These are phyloP conservation scores for Cantharis flavilabris DNA, from an alignment of 2,888 invertebrate species.

Conservation along the genomic window DNA sequence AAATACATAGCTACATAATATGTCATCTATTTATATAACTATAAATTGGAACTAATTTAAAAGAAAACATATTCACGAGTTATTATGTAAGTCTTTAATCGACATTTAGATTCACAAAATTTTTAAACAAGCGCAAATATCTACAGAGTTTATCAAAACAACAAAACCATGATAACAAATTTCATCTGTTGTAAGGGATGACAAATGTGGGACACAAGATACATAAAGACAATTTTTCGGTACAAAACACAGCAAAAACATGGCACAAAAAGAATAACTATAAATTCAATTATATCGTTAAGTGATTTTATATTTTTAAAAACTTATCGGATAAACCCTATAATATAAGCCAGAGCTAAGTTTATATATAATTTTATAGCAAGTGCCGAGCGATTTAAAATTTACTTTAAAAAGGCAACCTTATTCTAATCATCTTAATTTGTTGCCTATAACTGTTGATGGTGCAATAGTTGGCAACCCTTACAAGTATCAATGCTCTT, in stretches of 20 bases:
- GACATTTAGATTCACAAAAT: not conserved
- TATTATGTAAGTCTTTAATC: not conserved
- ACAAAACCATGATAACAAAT: not conserved
- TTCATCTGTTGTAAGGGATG: not conserved
- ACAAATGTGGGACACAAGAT: not conserved
- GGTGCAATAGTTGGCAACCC: constrained; percentile 10
- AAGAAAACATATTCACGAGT: not conserved
- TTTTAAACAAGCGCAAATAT: not conserved
- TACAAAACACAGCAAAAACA: not conserved
- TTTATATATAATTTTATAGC: constrained; percentile 11
- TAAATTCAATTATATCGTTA: not conserved
- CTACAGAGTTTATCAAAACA: not conserved
- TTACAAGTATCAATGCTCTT: constrained; percentile 5
- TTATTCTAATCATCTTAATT: constrained; percentile 18
- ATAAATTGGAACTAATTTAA: not conserved
- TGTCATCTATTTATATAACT: not conserved
- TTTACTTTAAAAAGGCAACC: constrained; percentile 19
- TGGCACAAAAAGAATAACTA: not conserved
- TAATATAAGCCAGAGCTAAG: constrained; percentile 11
- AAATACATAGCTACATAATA: not conserved
- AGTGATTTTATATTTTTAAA: not conserved
- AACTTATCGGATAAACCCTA: constrained; percentile 10
- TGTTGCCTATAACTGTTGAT: constrained; percentile 4
- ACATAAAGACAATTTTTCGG: not conserved
- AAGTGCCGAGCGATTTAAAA: constrained; percentile 6